phyloP scores from a whole-genome alignment of 2,113 vertebrate genomes.

The Dromas ardeola region DNA sequence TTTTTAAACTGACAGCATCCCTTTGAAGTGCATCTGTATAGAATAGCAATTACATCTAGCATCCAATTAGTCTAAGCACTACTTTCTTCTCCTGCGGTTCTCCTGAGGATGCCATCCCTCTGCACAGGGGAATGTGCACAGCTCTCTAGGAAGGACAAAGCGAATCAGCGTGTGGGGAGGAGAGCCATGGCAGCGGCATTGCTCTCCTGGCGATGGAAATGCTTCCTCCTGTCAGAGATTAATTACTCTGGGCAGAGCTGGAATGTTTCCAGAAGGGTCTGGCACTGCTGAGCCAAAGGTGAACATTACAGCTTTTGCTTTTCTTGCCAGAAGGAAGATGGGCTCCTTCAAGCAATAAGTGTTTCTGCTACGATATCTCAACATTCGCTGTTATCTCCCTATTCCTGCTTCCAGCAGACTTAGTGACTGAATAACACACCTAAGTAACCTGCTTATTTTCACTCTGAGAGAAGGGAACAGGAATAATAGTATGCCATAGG shows the following conservation, averaged over 20 bases:
- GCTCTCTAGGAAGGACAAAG: slow-evolving; percentile 27
- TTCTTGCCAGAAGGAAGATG: neutral
- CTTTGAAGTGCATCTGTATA: slow-evolving; percentile 24
- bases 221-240: neutral
- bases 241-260: neutral
- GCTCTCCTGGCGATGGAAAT: neutral
- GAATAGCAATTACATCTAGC: slow-evolving; percentile 22
- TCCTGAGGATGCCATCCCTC: neutral
- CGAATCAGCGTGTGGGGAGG: neutral
- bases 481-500: neutral
- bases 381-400: neutral
- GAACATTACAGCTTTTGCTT: neutral
- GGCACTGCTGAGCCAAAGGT: neutral
- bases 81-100: neutral
- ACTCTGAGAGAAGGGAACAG: neutral
- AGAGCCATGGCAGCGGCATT: neutral
- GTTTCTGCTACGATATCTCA: neutral
- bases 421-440: neutral
- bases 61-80: slow-evolving; percentile 2
- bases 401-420: neutral
- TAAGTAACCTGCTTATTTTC: neutral
- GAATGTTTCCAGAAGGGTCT: neutral
- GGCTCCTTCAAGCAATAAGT: neutral
- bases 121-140: neutral
- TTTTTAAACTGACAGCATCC: slow-evolving; percentile 25